Conservation (phyloP, 1,140 invertebrate genomes). For the Cyphomyrmex costatus region DNA sequence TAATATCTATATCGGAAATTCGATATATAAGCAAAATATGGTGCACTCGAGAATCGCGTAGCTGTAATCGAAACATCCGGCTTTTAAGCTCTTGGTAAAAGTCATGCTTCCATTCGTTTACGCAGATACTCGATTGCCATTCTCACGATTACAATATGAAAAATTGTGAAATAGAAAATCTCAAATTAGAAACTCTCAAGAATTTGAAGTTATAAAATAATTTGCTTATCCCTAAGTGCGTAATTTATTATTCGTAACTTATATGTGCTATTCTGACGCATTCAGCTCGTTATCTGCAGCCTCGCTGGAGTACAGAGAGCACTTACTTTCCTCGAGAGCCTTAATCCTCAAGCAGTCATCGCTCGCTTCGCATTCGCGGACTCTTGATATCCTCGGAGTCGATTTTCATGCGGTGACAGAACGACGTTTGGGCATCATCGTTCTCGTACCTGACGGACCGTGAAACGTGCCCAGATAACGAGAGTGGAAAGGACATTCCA, state of each 20-base stretch:
- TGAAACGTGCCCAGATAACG: constrained; percentile 78
- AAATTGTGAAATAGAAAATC: not conserved
- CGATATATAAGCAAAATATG: constrained; percentile 49
- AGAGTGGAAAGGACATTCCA: constrained; percentile 77
- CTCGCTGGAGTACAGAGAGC: not conserved
- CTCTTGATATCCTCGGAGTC: constrained; percentile 63
- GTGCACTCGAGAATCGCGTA: not conserved
- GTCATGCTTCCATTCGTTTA: constrained; percentile 3
- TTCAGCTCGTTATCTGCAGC: constrained; percentile 1
- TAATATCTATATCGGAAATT: constrained; percentile 58
- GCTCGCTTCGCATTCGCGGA: constrained; percentile 21
- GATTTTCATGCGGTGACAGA: constrained; percentile 67
- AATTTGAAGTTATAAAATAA: not conserved
- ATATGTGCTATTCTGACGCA: not conserved
- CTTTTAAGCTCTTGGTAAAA: constrained; percentile 36
- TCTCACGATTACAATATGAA: constrained; percentile 9
- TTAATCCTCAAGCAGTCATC: constrained; percentile 47
- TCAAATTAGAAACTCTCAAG: not conserved
- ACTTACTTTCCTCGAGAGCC: constrained; percentile 17
- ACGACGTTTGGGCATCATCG: constrained; percentile 61
- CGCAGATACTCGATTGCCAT: not conserved
- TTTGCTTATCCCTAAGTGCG: not conserved
- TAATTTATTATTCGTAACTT: not conserved
- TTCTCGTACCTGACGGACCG: constrained; percentile 71
- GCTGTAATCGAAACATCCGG: constrained; percentile 38